These are phyloP conservation scores for Meloidogyne chitwoodi DNA, from an alignment of 1,140 invertebrate species.

Conservation along the genomic window DNA sequence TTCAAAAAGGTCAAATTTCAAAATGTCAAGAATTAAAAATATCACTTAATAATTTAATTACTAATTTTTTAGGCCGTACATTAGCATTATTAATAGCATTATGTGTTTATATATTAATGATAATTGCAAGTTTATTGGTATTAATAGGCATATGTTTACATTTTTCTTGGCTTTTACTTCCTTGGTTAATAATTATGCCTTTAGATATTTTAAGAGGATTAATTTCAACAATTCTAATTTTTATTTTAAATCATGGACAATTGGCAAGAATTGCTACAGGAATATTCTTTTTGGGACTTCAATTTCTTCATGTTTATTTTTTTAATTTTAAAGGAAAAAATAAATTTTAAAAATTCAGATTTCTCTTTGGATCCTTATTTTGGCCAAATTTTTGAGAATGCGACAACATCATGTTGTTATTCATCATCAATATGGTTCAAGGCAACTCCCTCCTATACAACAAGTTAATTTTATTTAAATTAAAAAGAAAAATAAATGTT, in stretches of 20 bases:
- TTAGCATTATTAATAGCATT: constrained; percentile 42
- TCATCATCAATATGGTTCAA: neutral
- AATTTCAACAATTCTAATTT: constrained; percentile 55
- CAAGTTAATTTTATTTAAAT: neutral
- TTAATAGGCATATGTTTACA: constrained; percentile 27
- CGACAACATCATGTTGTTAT: constrained; percentile 45
- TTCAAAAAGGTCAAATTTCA: too few relatives aligned
- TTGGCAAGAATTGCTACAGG: constrained; percentile 56
- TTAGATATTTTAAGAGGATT: constrained; percentile 56
- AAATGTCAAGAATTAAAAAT: too few relatives aligned
- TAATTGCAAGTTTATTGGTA: constrained; percentile 51
- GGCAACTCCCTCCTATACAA: neutral
- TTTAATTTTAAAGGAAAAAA: neutral
- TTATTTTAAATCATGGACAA: constrained; percentile 53
- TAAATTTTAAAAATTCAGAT: constrained; percentile 26
- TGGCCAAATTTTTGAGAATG: constrained; percentile 60
- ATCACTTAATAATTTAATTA: too few relatives aligned
- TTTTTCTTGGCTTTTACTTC: constrained; percentile 53
- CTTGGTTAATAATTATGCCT: constrained; percentile 54
- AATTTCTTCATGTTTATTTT: constrained; percentile 52
- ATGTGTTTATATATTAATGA: constrained; percentile 44
- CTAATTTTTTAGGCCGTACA: constrained; percentile 43
- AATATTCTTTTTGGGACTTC: constrained; percentile 59
- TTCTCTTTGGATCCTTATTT: constrained; percentile 50
- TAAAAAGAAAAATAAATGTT: neutral